Conservation (phyloP, 2,797 vertebrate genomes). For the Dipus sagitta region DNA sequence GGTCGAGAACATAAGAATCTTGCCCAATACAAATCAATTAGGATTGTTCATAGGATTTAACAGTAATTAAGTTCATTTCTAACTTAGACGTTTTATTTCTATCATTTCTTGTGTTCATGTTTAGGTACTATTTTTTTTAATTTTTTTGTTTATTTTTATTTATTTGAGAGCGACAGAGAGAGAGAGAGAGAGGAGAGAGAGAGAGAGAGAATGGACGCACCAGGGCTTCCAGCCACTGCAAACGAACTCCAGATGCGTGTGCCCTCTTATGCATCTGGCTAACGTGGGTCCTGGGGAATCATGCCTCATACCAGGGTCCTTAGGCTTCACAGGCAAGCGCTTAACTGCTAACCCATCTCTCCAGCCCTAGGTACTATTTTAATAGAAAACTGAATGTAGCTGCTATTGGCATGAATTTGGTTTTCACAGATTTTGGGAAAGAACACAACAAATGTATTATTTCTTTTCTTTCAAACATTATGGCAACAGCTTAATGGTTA, state of each 20-base stretch:
- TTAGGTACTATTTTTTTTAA: constrained; percentile 36
- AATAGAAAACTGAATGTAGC: neutral
- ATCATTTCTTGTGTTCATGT: constrained; percentile 58
- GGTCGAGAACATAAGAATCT: constrained; percentile 50
- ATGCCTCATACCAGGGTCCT: too few relatives aligned
- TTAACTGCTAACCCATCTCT: too few relatives aligned
- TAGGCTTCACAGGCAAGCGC: too few relatives aligned
- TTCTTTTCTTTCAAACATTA: constrained; percentile 25
- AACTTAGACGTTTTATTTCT: constrained; percentile 64
- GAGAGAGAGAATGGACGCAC: too few relatives aligned
- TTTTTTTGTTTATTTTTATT: too few relatives aligned
- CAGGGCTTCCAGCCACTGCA: too few relatives aligned
- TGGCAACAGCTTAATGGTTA: neutral
- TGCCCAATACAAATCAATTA: constrained; percentile 74
- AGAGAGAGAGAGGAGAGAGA: too few relatives aligned
- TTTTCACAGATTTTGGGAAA: constrained; percentile 48
- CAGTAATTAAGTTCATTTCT: constrained; percentile 73
- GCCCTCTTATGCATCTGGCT: too few relatives aligned
- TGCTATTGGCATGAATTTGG: neutral
- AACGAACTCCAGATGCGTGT: too few relatives aligned
- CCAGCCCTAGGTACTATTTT: too few relatives aligned
- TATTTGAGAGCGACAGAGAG: too few relatives aligned
- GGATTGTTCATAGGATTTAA: constrained; percentile 73
- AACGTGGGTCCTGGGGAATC: too few relatives aligned
- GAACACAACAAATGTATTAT: neutral